Conservation (phyloP, 2,888 invertebrate genomes). For the Chouioia cunea region DNA sequence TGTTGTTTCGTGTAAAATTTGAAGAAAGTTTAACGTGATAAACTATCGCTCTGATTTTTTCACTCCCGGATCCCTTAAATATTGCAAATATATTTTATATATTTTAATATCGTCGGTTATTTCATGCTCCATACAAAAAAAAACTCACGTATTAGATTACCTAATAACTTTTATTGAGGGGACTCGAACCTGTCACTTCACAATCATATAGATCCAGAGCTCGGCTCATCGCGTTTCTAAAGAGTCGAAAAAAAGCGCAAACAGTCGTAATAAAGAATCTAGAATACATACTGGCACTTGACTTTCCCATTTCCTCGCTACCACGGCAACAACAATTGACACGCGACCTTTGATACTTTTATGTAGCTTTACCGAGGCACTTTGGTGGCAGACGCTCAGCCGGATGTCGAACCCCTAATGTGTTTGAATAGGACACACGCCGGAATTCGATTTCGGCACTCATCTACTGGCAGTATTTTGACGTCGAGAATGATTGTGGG, state of each 20-base stretch:
- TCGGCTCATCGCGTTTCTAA: neutral
- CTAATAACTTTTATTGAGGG: neutral
- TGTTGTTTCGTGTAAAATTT: constrained; percentile 50
- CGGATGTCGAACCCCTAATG: constrained; percentile 66
- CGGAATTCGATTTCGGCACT: neutral
- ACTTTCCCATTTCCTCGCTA: constrained; percentile 62
- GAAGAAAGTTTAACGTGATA: constrained; percentile 35
- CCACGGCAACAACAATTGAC: constrained; percentile 44
- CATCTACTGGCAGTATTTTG: neutral
- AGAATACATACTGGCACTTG: constrained; percentile 53
- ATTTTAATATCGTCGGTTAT: no score
- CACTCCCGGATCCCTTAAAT: no score
- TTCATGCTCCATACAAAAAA: no score
- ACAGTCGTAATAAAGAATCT: constrained; percentile 26
- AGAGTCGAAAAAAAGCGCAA: constrained; percentile 9
- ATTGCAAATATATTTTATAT: no score
- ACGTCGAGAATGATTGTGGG: constrained; percentile 15
- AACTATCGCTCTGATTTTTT: no score
- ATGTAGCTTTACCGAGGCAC: constrained; percentile 51
- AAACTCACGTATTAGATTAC: no score
- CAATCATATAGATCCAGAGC: neutral
- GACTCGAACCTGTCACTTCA: constrained; percentile 29
- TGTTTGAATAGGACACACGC: constrained; percentile 65
- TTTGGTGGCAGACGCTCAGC: constrained; percentile 53
- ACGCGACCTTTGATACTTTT: constrained; percentile 45